A percentile compares a stretch with the other conserved stretches of the same genome.
Evolutionary conservation across 2,888 invertebrate species (phyloP).

Genomic region (Drosophila sordidapex): DNA sequence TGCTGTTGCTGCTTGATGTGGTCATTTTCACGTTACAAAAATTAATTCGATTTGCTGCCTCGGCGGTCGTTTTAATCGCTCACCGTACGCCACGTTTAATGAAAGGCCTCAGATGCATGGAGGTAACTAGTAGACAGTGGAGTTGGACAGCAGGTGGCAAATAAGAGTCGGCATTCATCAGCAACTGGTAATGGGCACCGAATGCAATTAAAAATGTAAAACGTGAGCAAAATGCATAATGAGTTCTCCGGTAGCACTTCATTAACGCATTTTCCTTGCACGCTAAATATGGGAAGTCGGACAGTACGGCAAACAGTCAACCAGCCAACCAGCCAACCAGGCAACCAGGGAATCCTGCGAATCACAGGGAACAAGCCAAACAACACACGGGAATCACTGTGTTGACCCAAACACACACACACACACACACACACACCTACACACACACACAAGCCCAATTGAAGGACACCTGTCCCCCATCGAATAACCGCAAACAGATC

Average conservation of each 20-base stretch:
- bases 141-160: not conserved
- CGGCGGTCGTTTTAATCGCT: conserved; percentile 81
- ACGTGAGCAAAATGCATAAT: conserved; percentile 79
- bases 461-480: conserved; percentile 10
- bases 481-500: conserved; percentile 54
- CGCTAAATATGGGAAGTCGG: conserved; percentile 16
- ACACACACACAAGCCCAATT: conserved; percentile 4
- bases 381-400: conserved; percentile 4
- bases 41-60: conserved; percentile 83
- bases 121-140: conserved; percentile 21
- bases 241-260: conserved; percentile 75
- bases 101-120: conserved; percentile 57
- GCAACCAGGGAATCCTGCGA: conserved; percentile 6
- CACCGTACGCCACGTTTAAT: conserved; percentile 72
- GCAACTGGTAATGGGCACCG: conserved; percentile 11
- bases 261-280: conserved; percentile 70
- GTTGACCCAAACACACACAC: not conserved
- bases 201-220: conserved; percentile 77
- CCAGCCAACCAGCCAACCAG: not conserved
- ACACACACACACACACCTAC: not conserved
- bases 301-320: not conserved
- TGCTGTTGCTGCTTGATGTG: conserved; percentile 50
- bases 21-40: conserved; percentile 82
- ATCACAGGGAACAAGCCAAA: conserved; percentile 9
- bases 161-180: conserved; percentile 15